Conservation (phyloP, 2,797 vertebrate genomes). For the Coreius guichenoti region DNA sequence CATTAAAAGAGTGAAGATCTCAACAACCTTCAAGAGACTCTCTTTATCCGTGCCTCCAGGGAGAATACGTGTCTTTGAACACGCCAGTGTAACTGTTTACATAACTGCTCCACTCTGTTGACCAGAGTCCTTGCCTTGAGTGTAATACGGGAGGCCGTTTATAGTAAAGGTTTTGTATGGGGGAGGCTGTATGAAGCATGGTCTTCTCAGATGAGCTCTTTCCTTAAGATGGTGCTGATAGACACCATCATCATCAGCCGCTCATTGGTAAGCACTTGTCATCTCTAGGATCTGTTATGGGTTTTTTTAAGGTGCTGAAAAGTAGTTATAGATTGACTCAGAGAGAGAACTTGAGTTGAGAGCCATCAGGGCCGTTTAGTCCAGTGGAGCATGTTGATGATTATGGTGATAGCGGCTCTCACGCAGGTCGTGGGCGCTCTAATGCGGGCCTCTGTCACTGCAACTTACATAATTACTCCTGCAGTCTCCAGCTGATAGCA, state of each 20-base stretch:
- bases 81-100: conserved; percentile 27
- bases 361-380: conserved; percentile 33
- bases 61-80: conserved; percentile 33
- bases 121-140: conserved; percentile 32
- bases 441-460: conserved; percentile 19
- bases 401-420: conserved; percentile 39
- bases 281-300: conserved; percentile 18
- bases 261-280: conserved; percentile 21
- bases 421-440: conserved; percentile 27
- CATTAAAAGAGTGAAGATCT: conserved; percentile 19
- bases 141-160: conserved; percentile 27
- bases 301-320: conserved; percentile 38
- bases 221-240: conserved; percentile 36
- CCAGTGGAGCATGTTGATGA: conserved; percentile 39
- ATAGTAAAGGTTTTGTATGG: conserved; percentile 10
- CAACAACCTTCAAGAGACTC: conserved; percentile 31
- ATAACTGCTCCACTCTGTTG: conserved; percentile 40
- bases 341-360: conserved; percentile 27
- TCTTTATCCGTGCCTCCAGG: conserved; percentile 4
- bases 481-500: conserved; percentile 29
- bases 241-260: background rate
- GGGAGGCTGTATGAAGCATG: conserved; percentile 12
- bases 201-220: background rate
- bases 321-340: conserved; percentile 9
- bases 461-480: conserved; percentile 37